Evolutionary conservation across 2,113 vertebrate species (phyloP).

Genomic region (Petrocephalus zakoni): DNA sequence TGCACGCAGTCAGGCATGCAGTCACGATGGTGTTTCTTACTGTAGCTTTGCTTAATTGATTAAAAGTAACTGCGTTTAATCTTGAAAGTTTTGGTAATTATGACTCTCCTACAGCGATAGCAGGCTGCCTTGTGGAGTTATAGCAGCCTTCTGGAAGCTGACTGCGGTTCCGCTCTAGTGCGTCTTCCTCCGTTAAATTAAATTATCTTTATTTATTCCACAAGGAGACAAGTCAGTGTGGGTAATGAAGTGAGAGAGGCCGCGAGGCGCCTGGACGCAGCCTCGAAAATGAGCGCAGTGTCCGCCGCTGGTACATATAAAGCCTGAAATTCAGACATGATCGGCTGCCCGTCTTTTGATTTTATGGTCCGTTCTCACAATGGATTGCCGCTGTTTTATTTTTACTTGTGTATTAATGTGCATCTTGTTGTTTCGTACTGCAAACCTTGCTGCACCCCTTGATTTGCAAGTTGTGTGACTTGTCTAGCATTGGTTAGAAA

Average conservation of each 20-base stretch:
- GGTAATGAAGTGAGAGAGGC: not conserved
- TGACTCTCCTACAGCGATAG: not conserved
- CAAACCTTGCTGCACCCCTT: not conserved
- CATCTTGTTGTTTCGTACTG: not conserved
- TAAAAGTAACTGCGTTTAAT: constrained; percentile 9
- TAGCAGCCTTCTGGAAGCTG: not conserved
- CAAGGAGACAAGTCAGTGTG: not conserved
- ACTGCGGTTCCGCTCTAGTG: not conserved
- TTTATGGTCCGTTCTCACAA: not conserved
- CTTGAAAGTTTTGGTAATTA: constrained; percentile 11
- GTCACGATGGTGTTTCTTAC: not conserved
- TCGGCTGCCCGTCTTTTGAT: not conserved
- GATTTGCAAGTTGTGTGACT: not conserved
- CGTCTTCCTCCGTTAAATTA: not conserved
- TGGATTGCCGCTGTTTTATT: not conserved
- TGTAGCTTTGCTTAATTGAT: not conserved
- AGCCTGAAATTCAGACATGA: not conserved
- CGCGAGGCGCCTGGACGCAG: not conserved
- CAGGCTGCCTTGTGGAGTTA: not conserved
- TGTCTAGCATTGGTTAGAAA: not conserved
- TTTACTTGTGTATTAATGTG: not conserved
- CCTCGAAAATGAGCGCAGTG: not conserved
- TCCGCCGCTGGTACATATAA: not conserved
- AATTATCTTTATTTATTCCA: not conserved
- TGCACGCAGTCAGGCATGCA: not conserved